Evolutionary conservation across 1,140 invertebrate species (phyloP).

Genomic region (Panonychus citri): DNA sequence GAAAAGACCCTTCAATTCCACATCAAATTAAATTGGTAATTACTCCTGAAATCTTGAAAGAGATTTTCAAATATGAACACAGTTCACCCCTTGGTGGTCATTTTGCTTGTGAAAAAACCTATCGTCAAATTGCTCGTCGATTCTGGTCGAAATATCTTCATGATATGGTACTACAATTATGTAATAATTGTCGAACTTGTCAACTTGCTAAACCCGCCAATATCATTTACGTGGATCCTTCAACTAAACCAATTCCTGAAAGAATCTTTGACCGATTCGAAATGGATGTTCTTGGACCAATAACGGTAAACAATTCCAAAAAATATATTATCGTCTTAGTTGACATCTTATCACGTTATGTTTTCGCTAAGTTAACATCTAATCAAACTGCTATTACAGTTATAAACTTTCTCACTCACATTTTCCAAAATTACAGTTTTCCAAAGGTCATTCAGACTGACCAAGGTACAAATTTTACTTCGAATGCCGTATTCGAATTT

Average conservation of each 20-base stretch:
- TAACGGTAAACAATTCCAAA: background rate
- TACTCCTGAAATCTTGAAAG: background rate
- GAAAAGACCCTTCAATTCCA: background rate
- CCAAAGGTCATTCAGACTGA: background rate
- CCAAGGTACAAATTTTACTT: background rate
- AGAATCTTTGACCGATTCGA: background rate
- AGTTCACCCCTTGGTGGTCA: no score
- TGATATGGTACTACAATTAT: background rate
- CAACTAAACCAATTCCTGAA: background rate
- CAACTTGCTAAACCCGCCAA: background rate
- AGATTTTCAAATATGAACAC: background rate
- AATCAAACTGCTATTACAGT: background rate
- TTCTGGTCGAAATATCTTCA: background rate
- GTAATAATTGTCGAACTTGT: background rate
- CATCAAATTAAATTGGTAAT: background rate
- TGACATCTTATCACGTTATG: background rate
- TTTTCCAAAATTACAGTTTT: background rate
- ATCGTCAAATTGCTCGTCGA: no score
- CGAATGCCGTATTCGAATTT: background rate
- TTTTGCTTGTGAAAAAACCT: no score
- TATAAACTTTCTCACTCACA: background rate
- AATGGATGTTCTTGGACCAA: background rate
- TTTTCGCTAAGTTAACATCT: background rate
- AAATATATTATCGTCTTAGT: background rate
- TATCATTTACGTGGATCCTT: background rate